phyloP scores from a whole-genome alignment of 92 coral and sea anemone genomes.

The Hydrozoanthus gracilis region DNA sequence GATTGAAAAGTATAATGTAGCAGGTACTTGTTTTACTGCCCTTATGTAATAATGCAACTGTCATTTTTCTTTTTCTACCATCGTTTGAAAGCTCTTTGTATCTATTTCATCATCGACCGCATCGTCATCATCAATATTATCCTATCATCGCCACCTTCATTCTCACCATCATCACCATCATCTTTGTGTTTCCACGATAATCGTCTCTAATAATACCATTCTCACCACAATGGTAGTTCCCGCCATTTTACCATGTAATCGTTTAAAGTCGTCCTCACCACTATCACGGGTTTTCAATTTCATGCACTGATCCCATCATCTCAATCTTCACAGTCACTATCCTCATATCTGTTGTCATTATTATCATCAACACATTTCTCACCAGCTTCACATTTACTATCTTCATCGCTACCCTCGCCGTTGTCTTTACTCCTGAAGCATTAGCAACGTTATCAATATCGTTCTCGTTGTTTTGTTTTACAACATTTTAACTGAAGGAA shows the following conservation, averaged over 20 bases:
- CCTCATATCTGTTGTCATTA: not conserved
- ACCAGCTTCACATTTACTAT: not conserved
- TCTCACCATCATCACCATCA: not conserved
- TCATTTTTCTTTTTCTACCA: not conserved
- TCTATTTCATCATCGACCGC: not conserved
- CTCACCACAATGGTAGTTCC: not conserved
- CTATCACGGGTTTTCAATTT: not conserved
- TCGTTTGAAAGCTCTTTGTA: too few relatives aligned
- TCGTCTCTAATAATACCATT: not conserved
- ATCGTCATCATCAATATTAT: not conserved
- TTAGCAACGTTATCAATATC: not conserved
- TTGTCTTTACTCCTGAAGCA: not conserved
- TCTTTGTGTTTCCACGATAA: not conserved
- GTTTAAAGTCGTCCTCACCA: not conserved
- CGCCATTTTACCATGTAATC: not conserved
- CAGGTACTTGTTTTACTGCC: not conserved
- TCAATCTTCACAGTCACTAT: not conserved
- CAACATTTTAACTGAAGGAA: not conserved
- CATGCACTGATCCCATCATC: not conserved
- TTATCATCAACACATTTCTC: not conserved
- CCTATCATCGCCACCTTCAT: not conserved
- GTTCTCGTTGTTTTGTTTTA: not conserved
- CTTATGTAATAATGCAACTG: not conserved
- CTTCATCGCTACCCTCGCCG: not conserved
- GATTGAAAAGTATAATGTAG: not conserved